Percentiles rank a stretch among this genome's conserved stretches.
Conservation (phyloP, 2,888 invertebrate genomes). For the Corythucha ciliata region DNA sequence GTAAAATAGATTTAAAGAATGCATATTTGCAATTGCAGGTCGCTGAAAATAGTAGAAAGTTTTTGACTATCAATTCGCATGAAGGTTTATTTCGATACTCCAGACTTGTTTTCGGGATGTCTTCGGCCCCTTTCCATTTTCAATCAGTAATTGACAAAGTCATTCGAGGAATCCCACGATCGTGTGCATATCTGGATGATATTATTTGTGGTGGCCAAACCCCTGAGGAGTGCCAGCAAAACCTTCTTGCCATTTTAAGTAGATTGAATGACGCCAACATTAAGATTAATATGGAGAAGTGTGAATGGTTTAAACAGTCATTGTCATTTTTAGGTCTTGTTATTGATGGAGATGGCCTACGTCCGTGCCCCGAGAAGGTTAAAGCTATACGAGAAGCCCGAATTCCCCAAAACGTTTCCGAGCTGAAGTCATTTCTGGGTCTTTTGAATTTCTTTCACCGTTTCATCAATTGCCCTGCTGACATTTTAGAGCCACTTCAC, state of each 20-base stretch:
- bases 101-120: constrained; percentile 2
- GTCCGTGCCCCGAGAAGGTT: neutral
- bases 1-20: constrained; percentile 1
- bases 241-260: neutral
- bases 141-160: constrained; percentile 4
- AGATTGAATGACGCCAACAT: neutral
- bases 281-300: neutral
- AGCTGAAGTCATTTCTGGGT: constrained; percentile 15
- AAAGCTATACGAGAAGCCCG: neutral
- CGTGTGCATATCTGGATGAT: constrained; percentile 2
- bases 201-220: neutral
- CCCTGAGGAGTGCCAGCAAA: neutral
- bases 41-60: neutral
- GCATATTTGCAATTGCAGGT: neutral
- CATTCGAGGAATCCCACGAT: neutral
- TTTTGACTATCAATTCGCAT: constrained; percentile 4
- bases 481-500: constrained; percentile 9
- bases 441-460: constrained; percentile 17
- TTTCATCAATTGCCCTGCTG: constrained; percentile 6
- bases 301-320: neutral
- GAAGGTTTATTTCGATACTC: constrained; percentile 5
- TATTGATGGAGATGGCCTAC: neutral
- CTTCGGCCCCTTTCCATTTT: neutral
- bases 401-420: neutral
- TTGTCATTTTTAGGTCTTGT: neutral